Conservation (phyloP, 2,888 invertebrate genomes). For the Tanytarsus gracilentus region DNA sequence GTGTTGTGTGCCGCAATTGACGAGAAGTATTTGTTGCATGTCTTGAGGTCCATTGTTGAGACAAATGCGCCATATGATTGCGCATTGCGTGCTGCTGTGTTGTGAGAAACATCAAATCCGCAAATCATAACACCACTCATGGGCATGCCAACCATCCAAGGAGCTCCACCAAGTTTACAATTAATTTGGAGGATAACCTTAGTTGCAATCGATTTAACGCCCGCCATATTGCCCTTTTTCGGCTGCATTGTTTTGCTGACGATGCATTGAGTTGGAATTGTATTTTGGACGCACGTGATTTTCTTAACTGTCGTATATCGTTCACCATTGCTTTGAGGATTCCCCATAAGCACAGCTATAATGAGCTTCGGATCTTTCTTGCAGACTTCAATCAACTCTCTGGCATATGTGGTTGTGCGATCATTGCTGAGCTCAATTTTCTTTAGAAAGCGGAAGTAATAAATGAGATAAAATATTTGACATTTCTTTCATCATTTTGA, state of each 20-base stretch:
- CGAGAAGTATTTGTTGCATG: conserved; percentile 51
- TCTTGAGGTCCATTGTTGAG: conserved; percentile 51
- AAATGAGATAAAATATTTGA: too few relatives aligned
- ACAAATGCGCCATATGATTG: conserved; percentile 70
- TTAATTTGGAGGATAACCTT: conserved; percentile 82
- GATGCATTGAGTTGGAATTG: conserved; percentile 59
- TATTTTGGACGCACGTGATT: conserved; percentile 65
- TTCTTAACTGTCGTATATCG: conserved; percentile 56
- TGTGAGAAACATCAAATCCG: conserved; percentile 77
- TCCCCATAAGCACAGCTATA: conserved; percentile 51
- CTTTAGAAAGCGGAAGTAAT: too few relatives aligned
- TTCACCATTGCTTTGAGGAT: conserved; percentile 59
- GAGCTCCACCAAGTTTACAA: conserved; percentile 69
- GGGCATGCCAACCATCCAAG: conserved; percentile 65
- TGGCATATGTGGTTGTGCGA: conserved; percentile 50
- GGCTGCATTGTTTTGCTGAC: conserved; percentile 38
- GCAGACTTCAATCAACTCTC: conserved; percentile 50
- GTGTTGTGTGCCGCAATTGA: conserved; percentile 61
- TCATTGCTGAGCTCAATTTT: conserved; percentile 45
- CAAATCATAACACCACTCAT: conserved; percentile 59
- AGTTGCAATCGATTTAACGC: conserved; percentile 64
- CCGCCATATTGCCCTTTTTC: conserved; percentile 37
- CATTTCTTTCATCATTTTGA: too few relatives aligned
- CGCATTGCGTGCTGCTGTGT: conserved; percentile 49
- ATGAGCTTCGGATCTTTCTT: conserved; percentile 53